Evolutionary conservation across 2,113 vertebrate genomes (phyloP).

Genomic region (Callithrix jacchus): DNA sequence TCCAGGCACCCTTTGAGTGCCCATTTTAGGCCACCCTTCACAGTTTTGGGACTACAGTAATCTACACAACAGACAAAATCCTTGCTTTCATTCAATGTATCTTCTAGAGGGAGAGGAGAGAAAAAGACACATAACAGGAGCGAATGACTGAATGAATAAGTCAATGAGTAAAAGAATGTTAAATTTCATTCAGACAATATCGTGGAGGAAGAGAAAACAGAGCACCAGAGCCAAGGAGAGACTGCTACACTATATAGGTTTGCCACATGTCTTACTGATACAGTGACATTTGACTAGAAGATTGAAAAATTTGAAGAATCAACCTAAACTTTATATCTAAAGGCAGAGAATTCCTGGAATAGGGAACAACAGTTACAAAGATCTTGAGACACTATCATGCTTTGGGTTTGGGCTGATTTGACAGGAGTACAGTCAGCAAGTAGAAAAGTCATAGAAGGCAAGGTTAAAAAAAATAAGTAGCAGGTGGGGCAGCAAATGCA

Average conservation of each 20-base stretch:
- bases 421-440: background rate
- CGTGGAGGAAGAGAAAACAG: background rate
- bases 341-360: background rate
- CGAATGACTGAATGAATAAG: background rate
- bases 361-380: background rate
- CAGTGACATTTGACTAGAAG: background rate
- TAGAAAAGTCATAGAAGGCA: background rate
- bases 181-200: background rate
- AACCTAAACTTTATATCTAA: background rate
- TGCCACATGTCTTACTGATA: background rate
- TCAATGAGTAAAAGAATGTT: background rate
- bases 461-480: background rate
- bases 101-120: background rate
- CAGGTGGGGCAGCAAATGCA: background rate
- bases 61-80: background rate
- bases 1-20: background rate
- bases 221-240: background rate
- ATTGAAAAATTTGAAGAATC: background rate
- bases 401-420: background rate
- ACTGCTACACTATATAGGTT: rapidly evolving
- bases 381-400: background rate
- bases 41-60: background rate
- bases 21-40: background rate
- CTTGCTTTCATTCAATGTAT: background rate
- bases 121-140: background rate